These are phyloP conservation scores for Rhynchonycteris naso DNA, from an alignment of 2,797 vertebrate species.

Conservation along the genomic window DNA sequence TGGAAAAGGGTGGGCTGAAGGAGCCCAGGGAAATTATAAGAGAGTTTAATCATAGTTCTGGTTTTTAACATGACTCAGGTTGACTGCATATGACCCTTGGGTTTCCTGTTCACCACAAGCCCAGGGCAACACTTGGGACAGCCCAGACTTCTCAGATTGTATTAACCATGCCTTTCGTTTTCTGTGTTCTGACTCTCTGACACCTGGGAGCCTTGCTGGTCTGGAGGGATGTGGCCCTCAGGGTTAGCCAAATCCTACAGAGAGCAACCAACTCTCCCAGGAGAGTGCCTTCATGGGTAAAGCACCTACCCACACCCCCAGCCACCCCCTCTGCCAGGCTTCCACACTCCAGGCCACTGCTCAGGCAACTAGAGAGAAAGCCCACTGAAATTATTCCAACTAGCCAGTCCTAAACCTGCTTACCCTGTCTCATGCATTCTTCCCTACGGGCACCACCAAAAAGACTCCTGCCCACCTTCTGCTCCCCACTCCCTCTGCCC, in stretches of 20 bases:
- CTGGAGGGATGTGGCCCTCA: background rate
- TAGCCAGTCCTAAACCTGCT: background rate
- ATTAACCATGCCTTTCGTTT: background rate
- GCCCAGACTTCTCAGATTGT: background rate
- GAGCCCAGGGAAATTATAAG: background rate
- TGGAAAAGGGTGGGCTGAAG: background rate
- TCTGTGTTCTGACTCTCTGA: background rate
- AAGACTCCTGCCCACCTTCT: rapidly evolving
- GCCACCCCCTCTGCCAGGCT: background rate
- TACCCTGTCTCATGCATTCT: background rate
- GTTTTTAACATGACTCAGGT: background rate
- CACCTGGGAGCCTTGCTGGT: background rate
- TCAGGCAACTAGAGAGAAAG: background rate
- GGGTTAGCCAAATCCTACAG: background rate
- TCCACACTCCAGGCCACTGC: background rate
- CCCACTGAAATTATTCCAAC: background rate
- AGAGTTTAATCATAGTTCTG: background rate
- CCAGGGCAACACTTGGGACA: background rate
- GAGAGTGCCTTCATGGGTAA: background rate
- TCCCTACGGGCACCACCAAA: background rate
- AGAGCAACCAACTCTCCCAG: background rate
- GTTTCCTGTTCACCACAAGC: background rate
- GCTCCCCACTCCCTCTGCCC: background rate
- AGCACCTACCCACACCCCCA: background rate
- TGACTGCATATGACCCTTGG: background rate